A percentile compares a stretch with the other conserved stretches of the same genome.
phyloP scores from a whole-genome alignment of 2,888 invertebrate genomes.

The Pristionchus entomophagus region DNA sequence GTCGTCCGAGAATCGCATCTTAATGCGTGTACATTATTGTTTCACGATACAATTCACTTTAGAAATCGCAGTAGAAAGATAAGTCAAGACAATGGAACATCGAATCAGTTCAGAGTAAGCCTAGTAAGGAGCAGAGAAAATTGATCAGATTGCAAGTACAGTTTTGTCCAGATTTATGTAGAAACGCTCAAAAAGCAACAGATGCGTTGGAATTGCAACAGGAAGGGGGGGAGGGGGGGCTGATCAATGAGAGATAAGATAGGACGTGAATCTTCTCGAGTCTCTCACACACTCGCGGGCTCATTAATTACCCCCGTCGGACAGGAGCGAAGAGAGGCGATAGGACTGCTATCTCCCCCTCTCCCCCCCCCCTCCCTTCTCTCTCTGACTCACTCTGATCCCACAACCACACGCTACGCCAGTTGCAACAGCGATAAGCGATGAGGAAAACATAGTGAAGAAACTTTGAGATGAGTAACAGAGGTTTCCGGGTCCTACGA shows the following conservation, averaged over 20 bases:
- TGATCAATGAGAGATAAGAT: constrained; percentile 17
- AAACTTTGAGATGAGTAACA: background rate
- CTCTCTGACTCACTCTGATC: background rate
- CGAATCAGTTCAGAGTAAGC: too few species aligned
- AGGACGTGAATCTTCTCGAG: background rate
- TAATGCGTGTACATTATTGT: too few species aligned
- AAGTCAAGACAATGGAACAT: background rate
- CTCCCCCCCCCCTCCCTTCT: background rate
- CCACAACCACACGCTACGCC: background rate
- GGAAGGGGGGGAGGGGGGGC: too few species aligned
- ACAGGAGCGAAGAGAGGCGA: background rate
- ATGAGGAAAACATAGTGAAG: background rate
- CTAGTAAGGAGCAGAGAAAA: too few species aligned
- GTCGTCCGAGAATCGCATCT: constrained; percentile 33
- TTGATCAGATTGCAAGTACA: background rate
- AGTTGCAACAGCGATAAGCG: background rate
- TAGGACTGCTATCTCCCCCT: background rate
- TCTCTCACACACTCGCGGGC: background rate
- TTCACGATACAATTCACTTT: too few species aligned
- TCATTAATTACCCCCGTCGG: constrained; percentile 30
- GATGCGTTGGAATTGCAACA: too few species aligned
- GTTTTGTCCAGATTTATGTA: background rate
- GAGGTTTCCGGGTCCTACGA: too few species aligned
- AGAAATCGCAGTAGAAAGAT: background rate
- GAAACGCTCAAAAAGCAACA: too few species aligned